Evolutionary conservation across 1,140 invertebrate species (phyloP), one percentile per base, ranked within the genome.

Genomic region (Mamestra configurata): DNA sequence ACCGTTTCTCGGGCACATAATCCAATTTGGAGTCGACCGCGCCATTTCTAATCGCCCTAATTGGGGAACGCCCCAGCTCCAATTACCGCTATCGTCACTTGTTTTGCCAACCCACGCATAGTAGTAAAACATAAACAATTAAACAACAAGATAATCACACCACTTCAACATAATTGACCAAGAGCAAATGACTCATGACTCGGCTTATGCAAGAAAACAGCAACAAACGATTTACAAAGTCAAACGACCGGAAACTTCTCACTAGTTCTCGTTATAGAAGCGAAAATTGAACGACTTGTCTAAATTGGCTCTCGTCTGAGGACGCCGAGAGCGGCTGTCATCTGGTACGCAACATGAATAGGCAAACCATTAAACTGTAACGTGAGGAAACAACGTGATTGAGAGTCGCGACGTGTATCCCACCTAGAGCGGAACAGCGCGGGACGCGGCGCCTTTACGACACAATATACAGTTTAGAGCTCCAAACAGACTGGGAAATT

Each of bases 21-120:
- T 87, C 82, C 85, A 85, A 84, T 87, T 86, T 80, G 43, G 77
- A 61, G 46, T 51, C 75, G 73, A 37, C 75, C 53, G 77, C 81
- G 70, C 72, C 84, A 82, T 82, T 87, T 83, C 83, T 84, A 89
- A 88, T 88, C 82, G 79, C 68, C 66, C 70, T 88, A 89, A 89
- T 88, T 84, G 82, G 79, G 80, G 73, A 82, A 84, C 80, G 81
- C 79, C 76, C 79, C 22, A 66, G 18, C 75, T 78, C 75, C 81
- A 85, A 87, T 87, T 87, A 87, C 79, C 64, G 59, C 80, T 81
- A 77, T 82, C 81, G 78, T 53, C 75, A 68, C 79, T 82, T 61
- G 79, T 84, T 83, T 84, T 82, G 61, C 46, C 61, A 68, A 49
- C 18, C 66, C 66, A 80, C 72, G 61, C 70, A 81, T 71, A 49